Conservation (phyloP, 2,113 vertebrate genomes). For the Uria lomvia region DNA sequence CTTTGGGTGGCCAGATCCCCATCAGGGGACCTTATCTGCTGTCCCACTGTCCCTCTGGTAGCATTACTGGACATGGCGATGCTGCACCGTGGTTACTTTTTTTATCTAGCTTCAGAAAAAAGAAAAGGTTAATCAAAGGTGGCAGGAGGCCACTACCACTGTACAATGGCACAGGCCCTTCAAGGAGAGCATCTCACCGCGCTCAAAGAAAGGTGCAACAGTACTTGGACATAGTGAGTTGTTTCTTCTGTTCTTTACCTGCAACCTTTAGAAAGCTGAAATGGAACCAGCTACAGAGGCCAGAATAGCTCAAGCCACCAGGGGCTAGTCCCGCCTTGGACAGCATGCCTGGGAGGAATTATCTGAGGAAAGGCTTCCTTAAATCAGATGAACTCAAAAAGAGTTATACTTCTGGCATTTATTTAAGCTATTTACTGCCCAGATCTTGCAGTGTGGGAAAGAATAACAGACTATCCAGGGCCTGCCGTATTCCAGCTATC, state of each 20-base stretch:
- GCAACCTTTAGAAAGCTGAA: not conserved
- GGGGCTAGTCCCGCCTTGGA: not conserved
- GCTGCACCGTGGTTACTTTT: not conserved
- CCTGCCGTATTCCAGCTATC: not conserved
- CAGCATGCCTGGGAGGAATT: not conserved
- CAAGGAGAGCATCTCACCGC: not conserved
- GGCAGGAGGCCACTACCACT: not conserved
- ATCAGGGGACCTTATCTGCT: not conserved
- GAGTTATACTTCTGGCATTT: slow-evolving; percentile 9
- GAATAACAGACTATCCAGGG: slow-evolving; percentile 25
- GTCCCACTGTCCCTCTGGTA: not conserved
- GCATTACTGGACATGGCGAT: not conserved
- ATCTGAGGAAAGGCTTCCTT: slow-evolving; percentile 6
- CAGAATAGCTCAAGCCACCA: not conserved
- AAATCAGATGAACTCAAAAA: slow-evolving; percentile 17
- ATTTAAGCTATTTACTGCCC: slow-evolving; percentile 22
- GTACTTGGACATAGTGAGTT: not conserved
- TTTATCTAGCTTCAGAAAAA: not conserved
- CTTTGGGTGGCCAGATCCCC: not conserved
- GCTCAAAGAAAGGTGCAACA: not conserved
- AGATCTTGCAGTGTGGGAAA: slow-evolving; percentile 46
- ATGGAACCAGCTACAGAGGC: not conserved
- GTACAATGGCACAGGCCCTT: not conserved
- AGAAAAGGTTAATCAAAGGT: not conserved
- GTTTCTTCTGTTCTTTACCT: not conserved